Percentiles rank a stretch among this genome's conserved stretches.
Conservation (phyloP, 1,140 invertebrate species). For the Pogonognathellus flavescens region DNA sequence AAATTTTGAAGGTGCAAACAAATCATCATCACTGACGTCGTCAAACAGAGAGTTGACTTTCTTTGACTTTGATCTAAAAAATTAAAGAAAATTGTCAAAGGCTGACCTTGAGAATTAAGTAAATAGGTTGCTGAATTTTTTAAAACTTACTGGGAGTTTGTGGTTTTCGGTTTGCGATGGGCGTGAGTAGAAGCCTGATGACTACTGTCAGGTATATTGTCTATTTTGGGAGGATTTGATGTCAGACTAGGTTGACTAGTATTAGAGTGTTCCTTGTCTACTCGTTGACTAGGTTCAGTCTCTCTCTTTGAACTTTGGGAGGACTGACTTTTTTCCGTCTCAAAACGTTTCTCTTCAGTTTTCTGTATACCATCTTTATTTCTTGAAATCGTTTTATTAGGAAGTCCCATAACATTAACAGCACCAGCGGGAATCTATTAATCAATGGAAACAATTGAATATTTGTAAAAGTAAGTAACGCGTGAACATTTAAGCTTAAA, state of each 20-base stretch:
- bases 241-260: slow-evolving; percentile 56
- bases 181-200: slow-evolving; percentile 7
- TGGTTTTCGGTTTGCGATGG: background rate
- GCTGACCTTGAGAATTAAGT: background rate
- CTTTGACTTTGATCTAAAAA: slow-evolving; percentile 26
- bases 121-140: too few species aligned
- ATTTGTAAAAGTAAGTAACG: too few species aligned
- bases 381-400: background rate
- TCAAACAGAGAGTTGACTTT: slow-evolving; percentile 53
- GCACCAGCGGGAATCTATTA: slow-evolving; percentile 56
- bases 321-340: background rate
- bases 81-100: background rate
- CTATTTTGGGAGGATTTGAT: background rate
- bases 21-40: slow-evolving; percentile 59
- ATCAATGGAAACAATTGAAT: background rate
- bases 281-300: slow-evolving; percentile 2
- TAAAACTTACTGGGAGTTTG: background rate
- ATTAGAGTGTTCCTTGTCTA: background rate
- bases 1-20: slow-evolving; percentile 44
- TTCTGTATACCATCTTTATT: background rate
- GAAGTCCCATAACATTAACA: slow-evolving; percentile 21
- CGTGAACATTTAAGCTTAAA: too few species aligned
- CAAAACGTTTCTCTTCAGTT: background rate
- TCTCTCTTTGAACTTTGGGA: background rate
- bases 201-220: background rate